Evolutionary conservation across 2,113 vertebrate genomes (phyloP).

Genomic region (Gasterosteus aculeatus): DNA sequence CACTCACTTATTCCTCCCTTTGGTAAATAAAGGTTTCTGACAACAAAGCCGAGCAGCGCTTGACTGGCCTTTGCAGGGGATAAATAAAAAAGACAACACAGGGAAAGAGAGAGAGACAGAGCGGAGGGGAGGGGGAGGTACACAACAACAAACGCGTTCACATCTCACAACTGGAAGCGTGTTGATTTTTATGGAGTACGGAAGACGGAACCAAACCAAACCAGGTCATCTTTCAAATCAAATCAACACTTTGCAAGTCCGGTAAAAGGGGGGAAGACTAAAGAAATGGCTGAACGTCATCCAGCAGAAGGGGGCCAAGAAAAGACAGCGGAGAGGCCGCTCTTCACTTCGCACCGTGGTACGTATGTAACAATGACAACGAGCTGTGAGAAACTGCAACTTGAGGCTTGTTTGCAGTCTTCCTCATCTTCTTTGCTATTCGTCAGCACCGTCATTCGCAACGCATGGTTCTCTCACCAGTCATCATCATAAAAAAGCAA

Average conservation of each 20-base stretch:
- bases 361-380: constrained; percentile 13
- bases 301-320: constrained; percentile 31
- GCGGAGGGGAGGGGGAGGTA: constrained; percentile 38
- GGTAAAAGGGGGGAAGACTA: constrained; percentile 60
- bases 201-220: constrained; percentile 74
- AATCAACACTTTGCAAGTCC: constrained; percentile 75
- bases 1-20: constrained; percentile 84
- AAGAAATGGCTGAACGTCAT: constrained; percentile 59
- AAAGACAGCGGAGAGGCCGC: constrained; percentile 45
- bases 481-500: too few relatives aligned
- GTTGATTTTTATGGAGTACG: constrained; percentile 82
- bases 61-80: constrained; percentile 81
- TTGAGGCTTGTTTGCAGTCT: constrained; percentile 28
- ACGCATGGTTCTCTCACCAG: constrained; percentile 18
- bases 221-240: constrained; percentile 76
- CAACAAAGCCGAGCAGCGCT: constrained; percentile 83
- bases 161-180: constrained; percentile 76
- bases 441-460: constrained; percentile 28
- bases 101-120: constrained; percentile 60
- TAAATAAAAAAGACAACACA: constrained; percentile 82
- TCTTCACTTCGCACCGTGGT: constrained; percentile 26
- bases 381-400: constrained; percentile 9
- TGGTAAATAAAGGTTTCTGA: constrained; percentile 87
- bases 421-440: constrained; percentile 44
- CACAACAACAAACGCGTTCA: constrained; percentile 71